Evolutionary conservation across 2,888 invertebrate genomes (phyloP).

Genomic region (Mycalesis mineus): DNA sequence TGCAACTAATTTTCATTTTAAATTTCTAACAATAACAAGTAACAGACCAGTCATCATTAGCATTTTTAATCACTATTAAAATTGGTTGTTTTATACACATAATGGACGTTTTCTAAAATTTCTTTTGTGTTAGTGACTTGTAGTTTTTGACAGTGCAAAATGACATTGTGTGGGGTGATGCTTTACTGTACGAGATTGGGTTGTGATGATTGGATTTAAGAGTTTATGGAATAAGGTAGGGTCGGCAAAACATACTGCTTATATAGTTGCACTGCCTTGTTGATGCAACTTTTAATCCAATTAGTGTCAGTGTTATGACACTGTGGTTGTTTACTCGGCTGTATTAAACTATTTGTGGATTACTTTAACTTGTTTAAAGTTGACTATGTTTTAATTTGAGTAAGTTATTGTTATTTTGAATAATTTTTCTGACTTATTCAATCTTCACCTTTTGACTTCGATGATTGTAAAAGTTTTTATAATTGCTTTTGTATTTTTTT

Average conservation of each 20-base stretch:
- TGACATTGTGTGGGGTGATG: conserved; percentile 35
- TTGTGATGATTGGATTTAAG: conserved; percentile 57
- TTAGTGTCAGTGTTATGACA: conserved; percentile 3
- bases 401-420: background rate
- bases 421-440: background rate
- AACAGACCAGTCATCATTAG: conserved; percentile 5
- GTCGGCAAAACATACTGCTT: conserved; percentile 12
- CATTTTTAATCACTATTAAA: conserved; percentile 10
- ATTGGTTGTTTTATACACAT: conserved; percentile 14
- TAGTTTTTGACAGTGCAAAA: conserved; percentile 40
- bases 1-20: conserved; percentile 19
- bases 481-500: too few species aligned
- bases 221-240: conserved; percentile 54
- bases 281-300: conserved; percentile 14
- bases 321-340: conserved; percentile 1
- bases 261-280: too few species aligned
- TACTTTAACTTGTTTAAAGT: background rate
- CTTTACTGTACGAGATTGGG: conserved; percentile 29
- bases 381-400: background rate
- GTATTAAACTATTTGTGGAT: background rate
- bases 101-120: conserved; percentile 12
- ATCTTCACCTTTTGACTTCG: too few species aligned
- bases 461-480: too few species aligned
- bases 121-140: conserved; percentile 28
- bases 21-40: conserved; percentile 9